Evolutionary conservation across 2,113 vertebrate genomes (phyloP).

Genomic region (Pseudonaja textilis): DNA sequence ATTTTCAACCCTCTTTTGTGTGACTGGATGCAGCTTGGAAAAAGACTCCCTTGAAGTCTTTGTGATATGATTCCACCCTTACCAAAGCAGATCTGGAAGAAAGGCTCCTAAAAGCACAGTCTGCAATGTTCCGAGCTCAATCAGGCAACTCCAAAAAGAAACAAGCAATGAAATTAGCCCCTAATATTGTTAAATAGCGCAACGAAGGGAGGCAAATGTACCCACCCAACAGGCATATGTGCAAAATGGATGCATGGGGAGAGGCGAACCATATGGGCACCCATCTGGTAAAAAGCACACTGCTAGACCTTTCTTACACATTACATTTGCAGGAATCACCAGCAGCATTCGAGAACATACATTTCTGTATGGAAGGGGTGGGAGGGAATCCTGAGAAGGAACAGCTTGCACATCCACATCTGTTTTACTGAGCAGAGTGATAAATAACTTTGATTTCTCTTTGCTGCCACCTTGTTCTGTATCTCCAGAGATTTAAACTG

Average conservation of each 20-base stretch:
- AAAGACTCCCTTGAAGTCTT: background rate
- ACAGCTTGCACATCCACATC: constrained; percentile 69
- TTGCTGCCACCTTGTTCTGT: constrained; percentile 55
- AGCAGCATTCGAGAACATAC: constrained; percentile 56
- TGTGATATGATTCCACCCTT: background rate
- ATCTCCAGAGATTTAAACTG: constrained; percentile 65
- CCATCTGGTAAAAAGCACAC: constrained; percentile 65
- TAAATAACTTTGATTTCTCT: constrained; percentile 69
- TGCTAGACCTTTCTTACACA: constrained; percentile 64
- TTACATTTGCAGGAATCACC: constrained; percentile 61
- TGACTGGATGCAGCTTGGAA: background rate
- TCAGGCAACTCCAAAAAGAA: constrained; percentile 57
- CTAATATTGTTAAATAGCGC: constrained; percentile 68
- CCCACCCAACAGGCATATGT: constrained; percentile 57
- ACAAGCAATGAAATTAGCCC: constrained; percentile 64
- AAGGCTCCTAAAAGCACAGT: constrained; percentile 41
- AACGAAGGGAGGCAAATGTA: constrained; percentile 32
- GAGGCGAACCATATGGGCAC: constrained; percentile 64
- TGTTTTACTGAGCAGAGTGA: constrained; percentile 62
- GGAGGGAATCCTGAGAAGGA: constrained; percentile 41
- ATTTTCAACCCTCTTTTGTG: background rate
- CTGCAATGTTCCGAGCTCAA: constrained; percentile 56
- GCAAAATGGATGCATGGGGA: constrained; percentile 63
- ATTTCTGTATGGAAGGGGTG: constrained; percentile 32
- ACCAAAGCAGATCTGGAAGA: background rate